Conservation (phyloP, 2,113 vertebrate species). For the Acrocephalus arundinaceus region DNA sequence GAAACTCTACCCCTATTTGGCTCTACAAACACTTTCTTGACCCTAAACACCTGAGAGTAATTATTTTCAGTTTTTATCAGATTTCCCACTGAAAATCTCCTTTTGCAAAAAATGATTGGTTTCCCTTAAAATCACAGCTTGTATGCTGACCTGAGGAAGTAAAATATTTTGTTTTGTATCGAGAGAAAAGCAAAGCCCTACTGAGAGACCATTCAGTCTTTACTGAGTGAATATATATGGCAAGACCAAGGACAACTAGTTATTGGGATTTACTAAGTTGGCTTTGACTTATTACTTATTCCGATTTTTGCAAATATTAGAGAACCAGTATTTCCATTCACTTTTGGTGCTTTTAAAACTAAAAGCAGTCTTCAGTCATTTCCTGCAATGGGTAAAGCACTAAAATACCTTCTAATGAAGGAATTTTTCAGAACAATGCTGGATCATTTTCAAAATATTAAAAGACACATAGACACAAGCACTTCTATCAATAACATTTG, state of each 20-base stretch:
- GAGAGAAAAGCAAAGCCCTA: background rate
- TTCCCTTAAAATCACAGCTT: background rate
- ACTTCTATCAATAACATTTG: background rate
- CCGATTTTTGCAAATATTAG: background rate
- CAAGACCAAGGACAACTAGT: background rate
- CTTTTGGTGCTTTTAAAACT: background rate
- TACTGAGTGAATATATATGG: background rate
- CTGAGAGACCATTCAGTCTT: background rate
- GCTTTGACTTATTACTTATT: background rate
- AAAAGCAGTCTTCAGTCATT: background rate
- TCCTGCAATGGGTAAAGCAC: background rate
- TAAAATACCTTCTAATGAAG: background rate
- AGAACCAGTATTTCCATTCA: background rate
- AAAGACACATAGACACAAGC: background rate
- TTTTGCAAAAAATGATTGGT: background rate
- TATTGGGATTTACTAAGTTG: background rate
- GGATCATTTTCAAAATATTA: conserved; percentile 9
- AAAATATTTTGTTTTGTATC: background rate
- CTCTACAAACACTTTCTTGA: background rate
- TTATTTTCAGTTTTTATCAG: background rate
- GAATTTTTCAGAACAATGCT: conserved; percentile 32
- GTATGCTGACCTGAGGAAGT: background rate
- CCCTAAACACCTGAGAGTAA: background rate
- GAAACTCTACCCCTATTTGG: background rate
- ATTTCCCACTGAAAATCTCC: background rate